Evolutionary conservation across 2,113 vertebrate genomes (phyloP).

Genomic region (Daubentonia madagascariensis): DNA sequence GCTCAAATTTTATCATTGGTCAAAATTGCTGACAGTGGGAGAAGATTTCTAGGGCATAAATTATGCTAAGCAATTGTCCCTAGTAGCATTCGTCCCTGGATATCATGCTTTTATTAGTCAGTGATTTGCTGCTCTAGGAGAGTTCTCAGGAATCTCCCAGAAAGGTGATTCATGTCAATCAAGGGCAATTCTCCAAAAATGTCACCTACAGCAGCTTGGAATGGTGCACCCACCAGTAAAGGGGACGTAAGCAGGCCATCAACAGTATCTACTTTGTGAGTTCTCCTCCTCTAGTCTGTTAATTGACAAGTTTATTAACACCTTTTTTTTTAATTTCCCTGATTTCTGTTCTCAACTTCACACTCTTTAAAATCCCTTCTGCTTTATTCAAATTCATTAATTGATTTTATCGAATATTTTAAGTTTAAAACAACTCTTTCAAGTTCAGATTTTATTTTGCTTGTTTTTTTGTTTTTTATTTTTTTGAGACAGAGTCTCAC

Average conservation of each 20-base stretch:
- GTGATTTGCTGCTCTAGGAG: not conserved
- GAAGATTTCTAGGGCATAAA: not conserved
- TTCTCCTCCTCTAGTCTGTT: not conserved
- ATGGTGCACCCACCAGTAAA: not conserved
- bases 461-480: no score
- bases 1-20: not conserved
- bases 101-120: not conserved
- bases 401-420: not conserved
- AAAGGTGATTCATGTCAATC: not conserved
- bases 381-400: not conserved
- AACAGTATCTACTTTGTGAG: not conserved
- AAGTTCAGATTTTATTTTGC: not conserved
- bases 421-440: not conserved
- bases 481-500: no score
- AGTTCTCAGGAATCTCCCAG: not conserved
- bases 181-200: not conserved
- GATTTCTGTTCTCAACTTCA: not conserved
- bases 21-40: not conserved
- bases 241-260: not conserved
- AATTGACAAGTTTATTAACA: not conserved
- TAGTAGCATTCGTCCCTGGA: not conserved
- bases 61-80: not conserved
- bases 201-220: accelerated
- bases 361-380: not conserved
- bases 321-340: not conserved